These are phyloP conservation scores for Mormyrus hasselquistii DNA, from an alignment of 2,797 vertebrate species.

Conservation along the genomic window DNA sequence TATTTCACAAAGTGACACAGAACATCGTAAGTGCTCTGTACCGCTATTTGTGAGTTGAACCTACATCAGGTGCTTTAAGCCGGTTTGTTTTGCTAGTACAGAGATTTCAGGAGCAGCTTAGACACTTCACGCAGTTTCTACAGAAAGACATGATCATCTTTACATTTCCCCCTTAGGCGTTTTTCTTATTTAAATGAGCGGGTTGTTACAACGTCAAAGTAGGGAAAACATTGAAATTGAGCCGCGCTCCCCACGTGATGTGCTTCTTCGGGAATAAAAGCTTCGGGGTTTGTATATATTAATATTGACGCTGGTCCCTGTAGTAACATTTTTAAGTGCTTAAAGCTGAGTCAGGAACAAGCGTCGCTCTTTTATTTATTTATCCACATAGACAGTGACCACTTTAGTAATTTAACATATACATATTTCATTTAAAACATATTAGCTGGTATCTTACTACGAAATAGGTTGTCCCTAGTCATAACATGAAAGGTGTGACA, in stretches of 20 bases:
- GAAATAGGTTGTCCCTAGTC: background rate
- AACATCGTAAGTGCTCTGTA: background rate
- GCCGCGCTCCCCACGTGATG: background rate
- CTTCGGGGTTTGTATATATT: background rate
- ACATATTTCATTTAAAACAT: background rate
- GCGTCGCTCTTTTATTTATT: background rate
- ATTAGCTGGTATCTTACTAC: background rate
- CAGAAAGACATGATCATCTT: background rate
- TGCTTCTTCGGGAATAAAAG: background rate
- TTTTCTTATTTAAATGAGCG: background rate
- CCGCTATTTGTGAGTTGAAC: background rate
- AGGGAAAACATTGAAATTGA: background rate
- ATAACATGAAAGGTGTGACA: background rate
- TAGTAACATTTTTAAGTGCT: background rate
- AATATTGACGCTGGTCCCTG: background rate
- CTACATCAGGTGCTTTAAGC: background rate
- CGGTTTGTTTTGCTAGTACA: background rate
- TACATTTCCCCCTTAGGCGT: background rate
- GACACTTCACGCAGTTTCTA: background rate
- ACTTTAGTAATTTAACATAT: background rate
- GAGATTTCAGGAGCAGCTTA: background rate
- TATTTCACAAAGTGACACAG: background rate
- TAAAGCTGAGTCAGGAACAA: background rate
- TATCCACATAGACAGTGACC: background rate
- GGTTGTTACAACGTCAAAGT: background rate